Conservation (phyloP, 2,888 invertebrate genomes). For the Spisula solida region DNA sequence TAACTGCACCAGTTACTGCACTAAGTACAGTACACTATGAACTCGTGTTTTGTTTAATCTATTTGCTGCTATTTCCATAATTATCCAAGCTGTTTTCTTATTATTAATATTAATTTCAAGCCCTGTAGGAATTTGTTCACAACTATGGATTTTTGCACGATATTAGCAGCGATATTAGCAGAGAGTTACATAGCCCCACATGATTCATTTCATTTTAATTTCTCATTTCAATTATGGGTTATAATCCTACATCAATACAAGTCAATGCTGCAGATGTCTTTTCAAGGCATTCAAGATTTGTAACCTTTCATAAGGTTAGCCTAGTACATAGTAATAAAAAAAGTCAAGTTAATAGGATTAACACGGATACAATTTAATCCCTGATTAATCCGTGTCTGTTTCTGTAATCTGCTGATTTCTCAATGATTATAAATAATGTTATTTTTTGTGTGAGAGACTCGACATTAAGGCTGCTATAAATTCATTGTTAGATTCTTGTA, state of each 20-base stretch:
- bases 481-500: no score
- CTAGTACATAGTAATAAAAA: background rate
- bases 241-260: background rate
- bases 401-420: background rate
- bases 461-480: no score
- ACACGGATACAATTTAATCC: background rate
- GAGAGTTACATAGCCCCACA: background rate
- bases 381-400: conserved; percentile 9
- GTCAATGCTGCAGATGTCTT: background rate
- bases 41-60: background rate
- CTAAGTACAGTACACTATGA: no score
- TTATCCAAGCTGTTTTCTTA: background rate
- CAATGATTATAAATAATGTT: background rate
- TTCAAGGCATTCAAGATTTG: background rate
- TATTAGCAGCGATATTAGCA: background rate
- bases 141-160: background rate
- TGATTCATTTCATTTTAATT: background rate
- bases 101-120: background rate
- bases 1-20: no score
- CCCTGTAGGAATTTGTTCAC: background rate
- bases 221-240: background rate
- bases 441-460: conserved; percentile 1
- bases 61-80: background rate
- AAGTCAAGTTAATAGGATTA: conserved; percentile 26
- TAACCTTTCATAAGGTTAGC: background rate